These are phyloP conservation scores for Nansenia antarctica DNA, from an alignment of 2,113 vertebrate genomes.

Conservation along the genomic window DNA sequence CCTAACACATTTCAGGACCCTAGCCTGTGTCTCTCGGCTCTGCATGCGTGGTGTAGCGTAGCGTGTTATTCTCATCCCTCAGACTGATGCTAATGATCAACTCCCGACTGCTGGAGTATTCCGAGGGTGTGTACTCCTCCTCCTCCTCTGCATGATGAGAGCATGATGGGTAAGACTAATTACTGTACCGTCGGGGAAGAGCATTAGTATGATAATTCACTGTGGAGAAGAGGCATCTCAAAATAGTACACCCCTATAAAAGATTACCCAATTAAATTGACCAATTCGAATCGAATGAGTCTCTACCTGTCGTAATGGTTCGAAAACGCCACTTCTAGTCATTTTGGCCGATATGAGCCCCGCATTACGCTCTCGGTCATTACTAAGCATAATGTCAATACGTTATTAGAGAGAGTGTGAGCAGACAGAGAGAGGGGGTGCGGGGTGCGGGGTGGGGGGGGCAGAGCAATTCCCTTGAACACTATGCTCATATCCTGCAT, in stretches of 20 bases:
- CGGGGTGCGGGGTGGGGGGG: slow-evolving; percentile 12
- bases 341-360: slow-evolving; percentile 44
- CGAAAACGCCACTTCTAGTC: slow-evolving; percentile 54
- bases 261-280: slow-evolving; percentile 50
- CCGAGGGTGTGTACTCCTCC: not conserved
- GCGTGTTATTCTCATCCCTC: not conserved
- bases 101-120: not conserved
- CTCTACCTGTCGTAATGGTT: slow-evolving; percentile 45
- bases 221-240: not conserved
- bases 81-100: not conserved
- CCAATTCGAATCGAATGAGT: slow-evolving; percentile 41
- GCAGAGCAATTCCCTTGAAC: not conserved
- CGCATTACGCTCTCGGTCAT: slow-evolving; percentile 63
- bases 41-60: too few species aligned
- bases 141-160: not conserved
- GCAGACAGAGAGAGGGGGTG: slow-evolving; percentile 40
- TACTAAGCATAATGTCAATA: slow-evolving; percentile 69
- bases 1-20: too few species aligned
- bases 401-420: slow-evolving; percentile 43
- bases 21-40: too few species aligned
- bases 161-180: slow-evolving; percentile 36
- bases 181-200: not conserved
- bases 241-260: slow-evolving; percentile 18
- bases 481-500: not conserved
- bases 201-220: slow-evolving; percentile 4